Conservation (phyloP, 2,113 vertebrate species). For the Semnornis frantzii region DNA sequence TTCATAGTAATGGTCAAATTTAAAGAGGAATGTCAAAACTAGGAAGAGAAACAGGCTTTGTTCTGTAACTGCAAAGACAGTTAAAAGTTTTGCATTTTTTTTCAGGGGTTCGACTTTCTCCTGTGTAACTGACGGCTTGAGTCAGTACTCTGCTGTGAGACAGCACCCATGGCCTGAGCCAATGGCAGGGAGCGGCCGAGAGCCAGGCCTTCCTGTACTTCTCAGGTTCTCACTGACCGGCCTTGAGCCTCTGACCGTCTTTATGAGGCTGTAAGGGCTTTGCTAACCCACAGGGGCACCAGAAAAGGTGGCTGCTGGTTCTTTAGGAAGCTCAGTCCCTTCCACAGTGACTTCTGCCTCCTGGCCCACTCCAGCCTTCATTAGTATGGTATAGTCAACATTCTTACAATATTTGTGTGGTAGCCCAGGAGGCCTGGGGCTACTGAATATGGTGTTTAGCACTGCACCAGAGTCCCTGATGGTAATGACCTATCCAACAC, state of each 20-base stretch:
- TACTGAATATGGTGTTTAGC: not conserved
- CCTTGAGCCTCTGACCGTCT: not conserved
- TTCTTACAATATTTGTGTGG: not conserved
- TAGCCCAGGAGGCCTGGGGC: not conserved
- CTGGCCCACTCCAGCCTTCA: not conserved
- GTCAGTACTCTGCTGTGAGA: not conserved
- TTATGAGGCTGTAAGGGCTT: not conserved
- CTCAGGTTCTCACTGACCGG: not conserved
- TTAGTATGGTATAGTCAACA: not conserved
- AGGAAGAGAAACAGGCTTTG: not conserved
- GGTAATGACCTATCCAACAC: not conserved
- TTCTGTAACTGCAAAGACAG: not conserved
- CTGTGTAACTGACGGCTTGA: not conserved
- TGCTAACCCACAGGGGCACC: not conserved
- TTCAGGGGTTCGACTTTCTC: not conserved
- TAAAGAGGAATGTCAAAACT: not conserved
- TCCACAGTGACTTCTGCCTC: not conserved
- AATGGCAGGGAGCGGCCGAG: not conserved
- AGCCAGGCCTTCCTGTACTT: not conserved
- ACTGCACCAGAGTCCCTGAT: not conserved
- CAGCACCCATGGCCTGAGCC: not conserved
- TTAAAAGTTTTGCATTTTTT: not conserved
- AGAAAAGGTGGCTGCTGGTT: not conserved
- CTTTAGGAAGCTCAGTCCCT: not conserved
- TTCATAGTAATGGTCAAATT: slow-evolving; percentile 1